A percentile compares a stretch with the other conserved stretches of the same genome.
These are phyloP conservation scores for Leptinotarsa rubiginosa DNA, from an alignment of 2,888 invertebrate genomes.

Conservation along the genomic window DNA sequence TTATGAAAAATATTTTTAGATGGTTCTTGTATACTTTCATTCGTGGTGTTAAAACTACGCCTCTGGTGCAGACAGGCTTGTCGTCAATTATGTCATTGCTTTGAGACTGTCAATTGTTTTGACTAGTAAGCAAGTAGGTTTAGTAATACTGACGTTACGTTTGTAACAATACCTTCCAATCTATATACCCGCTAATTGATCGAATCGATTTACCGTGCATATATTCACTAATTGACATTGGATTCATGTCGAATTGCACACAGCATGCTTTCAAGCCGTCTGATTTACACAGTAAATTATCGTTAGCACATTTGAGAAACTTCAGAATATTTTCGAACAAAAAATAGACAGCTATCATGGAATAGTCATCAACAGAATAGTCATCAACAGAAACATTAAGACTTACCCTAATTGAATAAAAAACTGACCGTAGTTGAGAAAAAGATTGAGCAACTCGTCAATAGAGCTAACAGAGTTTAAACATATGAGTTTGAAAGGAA, in stretches of 20 bases:
- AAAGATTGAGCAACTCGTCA: too few relatives aligned
- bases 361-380: too few relatives aligned
- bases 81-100: conserved; percentile 6
- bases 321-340: not conserved
- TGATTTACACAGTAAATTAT: not conserved
- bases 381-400: too few relatives aligned
- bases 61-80: not conserved
- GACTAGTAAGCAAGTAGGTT: conserved; percentile 22
- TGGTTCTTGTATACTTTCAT: too few relatives aligned
- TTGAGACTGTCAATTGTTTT: conserved; percentile 18
- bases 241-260: not conserved
- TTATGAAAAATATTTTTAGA: too few relatives aligned
- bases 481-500: too few relatives aligned
- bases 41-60: not conserved
- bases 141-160: conserved; percentile 21
- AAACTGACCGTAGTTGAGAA: too few relatives aligned
- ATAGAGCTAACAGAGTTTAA: too few relatives aligned
- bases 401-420: too few relatives aligned
- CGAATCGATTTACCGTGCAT: conserved; percentile 14
- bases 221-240: conserved; percentile 5
- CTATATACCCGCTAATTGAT: conserved; percentile 21
- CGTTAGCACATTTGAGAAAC: not conserved
- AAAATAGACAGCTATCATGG: too few relatives aligned
- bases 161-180: conserved; percentile 19
- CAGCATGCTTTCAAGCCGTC: conserved; percentile 1